Base-by-base conservation (phyloP, 1,140 invertebrate genomes). In the Teleopsis dalmanni region DNA sequence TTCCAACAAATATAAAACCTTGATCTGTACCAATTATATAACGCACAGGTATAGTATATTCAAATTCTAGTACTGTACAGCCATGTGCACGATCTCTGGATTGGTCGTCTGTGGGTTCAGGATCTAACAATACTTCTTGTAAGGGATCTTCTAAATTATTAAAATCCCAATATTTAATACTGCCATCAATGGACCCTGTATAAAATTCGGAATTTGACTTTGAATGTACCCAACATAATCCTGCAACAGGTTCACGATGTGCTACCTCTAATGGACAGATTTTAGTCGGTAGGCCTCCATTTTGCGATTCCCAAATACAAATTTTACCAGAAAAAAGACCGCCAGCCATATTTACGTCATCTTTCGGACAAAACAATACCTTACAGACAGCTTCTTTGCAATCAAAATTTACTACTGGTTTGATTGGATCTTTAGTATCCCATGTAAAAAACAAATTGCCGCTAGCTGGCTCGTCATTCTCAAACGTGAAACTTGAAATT, bases 341-440 rank as follows among this genome's bases (percentile, higher is more conserved):
- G 47, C 87, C 85, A 7, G 87, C 76, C 19, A 97, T 65, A 29
- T 82, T 74, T 60, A 91, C 83, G 10, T 81, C 78, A 67, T 95
- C 87, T 71, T 88, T 85, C 5, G 85, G 84, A 62, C 90, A 91
- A 61, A 90, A 95, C 54, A 87, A 86, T 26, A 91, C 71, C 49
- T 83, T 82, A 36, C 85, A 78, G 2, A 90, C 77, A 1, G 84
- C 78, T 45, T 80, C 79, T 36, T 74, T 61, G 3, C 82, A 78
- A 56, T 80, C 80, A 40, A 95, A 69, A 26, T 73, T 75, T 46
- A 83, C 63, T 47, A 85, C 78, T 1, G 91, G 91, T 54, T 79
- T 79, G 52, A 87, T 89, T 26, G 89, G 87, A 65, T 87, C 89
- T 59, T 87, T 84, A 11, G 90, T 73, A 73, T 95, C 87, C 90